These are phyloP conservation scores for Drosophila mimetica DNA, from an alignment of 2,888 invertebrate species.

Conservation along the genomic window DNA sequence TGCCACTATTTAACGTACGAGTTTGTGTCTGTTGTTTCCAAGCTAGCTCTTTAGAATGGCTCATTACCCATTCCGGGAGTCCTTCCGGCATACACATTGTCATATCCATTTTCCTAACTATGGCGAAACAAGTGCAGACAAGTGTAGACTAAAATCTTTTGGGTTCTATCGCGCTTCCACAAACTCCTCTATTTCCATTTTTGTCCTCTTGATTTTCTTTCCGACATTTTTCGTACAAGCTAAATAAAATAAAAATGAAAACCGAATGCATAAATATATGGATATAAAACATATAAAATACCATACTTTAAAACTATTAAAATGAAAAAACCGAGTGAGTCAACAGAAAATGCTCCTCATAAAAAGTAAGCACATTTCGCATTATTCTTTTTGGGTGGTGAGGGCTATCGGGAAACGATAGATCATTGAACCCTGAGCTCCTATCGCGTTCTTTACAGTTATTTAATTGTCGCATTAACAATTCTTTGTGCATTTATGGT, in stretches of 20 bases:
- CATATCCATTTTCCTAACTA: constrained; percentile 47
- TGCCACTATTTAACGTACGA: constrained; percentile 39
- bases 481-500: constrained; percentile 7
- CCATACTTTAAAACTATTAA: constrained; percentile 82
- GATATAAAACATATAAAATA: constrained; percentile 74
- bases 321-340: constrained; percentile 68
- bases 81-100: constrained; percentile 30
- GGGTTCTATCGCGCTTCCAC: constrained; percentile 20
- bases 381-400: constrained; percentile 26
- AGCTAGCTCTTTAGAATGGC: constrained; percentile 35
- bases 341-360: constrained; percentile 63
- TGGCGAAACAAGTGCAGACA: constrained; percentile 28
- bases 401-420: constrained; percentile 33
- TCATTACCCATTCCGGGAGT: constrained; percentile 29
- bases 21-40: constrained; percentile 37
- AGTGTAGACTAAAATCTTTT: constrained; percentile 37
- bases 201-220: neutral
- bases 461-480: neutral
- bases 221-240: constrained; percentile 42
- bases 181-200: constrained; percentile 7
- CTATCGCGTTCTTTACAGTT: constrained; percentile 6
- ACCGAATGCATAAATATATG: constrained; percentile 66
- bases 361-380: constrained; percentile 45
- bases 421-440: constrained; percentile 47
- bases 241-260: constrained; percentile 28